Evolutionary conservation across 2,113 vertebrate species (phyloP), one percentile per base, ranked within the genome.

Genomic region (Pimephales promelas): DNA sequence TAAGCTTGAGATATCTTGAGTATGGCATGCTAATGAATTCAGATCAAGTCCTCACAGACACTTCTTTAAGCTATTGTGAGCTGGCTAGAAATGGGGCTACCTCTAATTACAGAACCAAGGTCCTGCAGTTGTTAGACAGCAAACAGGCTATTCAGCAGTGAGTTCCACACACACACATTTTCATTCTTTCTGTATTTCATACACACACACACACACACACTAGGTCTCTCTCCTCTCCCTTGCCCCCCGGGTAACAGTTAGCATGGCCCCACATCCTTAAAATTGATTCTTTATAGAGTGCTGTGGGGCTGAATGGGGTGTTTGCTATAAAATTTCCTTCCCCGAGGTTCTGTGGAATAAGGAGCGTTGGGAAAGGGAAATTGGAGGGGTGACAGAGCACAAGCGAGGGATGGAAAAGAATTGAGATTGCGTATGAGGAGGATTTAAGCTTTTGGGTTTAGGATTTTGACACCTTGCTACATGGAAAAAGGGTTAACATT

Each of bases 241-340:
- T 49, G 49, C 74, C 83, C 90, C 90, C 82, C 3, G 47, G 90
- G 90, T 89, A 74, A 85, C 70, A 36, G 87, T 87, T 88, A 87
- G 76, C 59, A 77, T 56, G 57, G 70, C 34, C 78, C 71, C 71
- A 78, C 81, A 64, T 83, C 84, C 83, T 56, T 81, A 64, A 88
- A 88, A 91, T 89, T n/a, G 88, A 91, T 92, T 92, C 89, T 89
- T 85, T 87, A 70, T 88, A 80, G 86, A 90, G 71, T 87, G 86
- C 89, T 86, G 83, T 71, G 64, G 85, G 81, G 71, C 68, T 86
- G 87, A 90, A 88, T 83, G 86, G 86, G 80, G 88, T 88, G 88
- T 90, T 90, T 86, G 89, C 89, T 89, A 88, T 89, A 89, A 88
- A 87, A 87, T 89, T 84, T 85, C 79, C 81, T 61, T 81, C 84